Conservation (phyloP, 2,797 vertebrate genomes). For the Simalia tracyae region DNA sequence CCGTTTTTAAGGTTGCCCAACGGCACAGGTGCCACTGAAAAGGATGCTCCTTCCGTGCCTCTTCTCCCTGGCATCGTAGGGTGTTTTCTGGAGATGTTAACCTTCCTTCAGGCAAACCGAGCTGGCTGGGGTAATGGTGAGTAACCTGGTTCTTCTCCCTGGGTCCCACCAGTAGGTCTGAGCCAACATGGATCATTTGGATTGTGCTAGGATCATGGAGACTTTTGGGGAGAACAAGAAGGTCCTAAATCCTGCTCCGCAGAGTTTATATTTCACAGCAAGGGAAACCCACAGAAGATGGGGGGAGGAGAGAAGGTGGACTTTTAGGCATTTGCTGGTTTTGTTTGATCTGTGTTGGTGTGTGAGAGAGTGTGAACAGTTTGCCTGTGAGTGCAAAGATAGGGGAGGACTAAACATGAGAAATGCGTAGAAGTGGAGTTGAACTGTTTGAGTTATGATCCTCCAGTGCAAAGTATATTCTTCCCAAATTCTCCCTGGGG, state of each 20-base stretch:
- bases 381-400: background rate
- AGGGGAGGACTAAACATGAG: background rate
- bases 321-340: background rate
- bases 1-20: background rate
- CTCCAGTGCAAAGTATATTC: background rate
- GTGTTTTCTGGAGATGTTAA: background rate
- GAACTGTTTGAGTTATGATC: background rate
- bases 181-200: background rate
- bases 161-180: background rate
- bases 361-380: too few relatives aligned
- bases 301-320: background rate
- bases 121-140: background rate
- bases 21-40: background rate
- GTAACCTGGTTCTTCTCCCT: background rate
- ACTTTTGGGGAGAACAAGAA: background rate
- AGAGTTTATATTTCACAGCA: background rate
- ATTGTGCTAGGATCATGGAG: background rate
- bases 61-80: too few relatives aligned
- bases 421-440: background rate
- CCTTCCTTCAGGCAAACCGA: background rate
- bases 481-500: background rate
- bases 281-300: background rate
- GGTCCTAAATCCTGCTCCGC: too few relatives aligned
- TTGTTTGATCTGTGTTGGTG: background rate
- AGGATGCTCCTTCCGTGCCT: background rate